phyloP scores from a whole-genome alignment of 92 coral and sea anemone species.

The Meandrina meandrites region DNA sequence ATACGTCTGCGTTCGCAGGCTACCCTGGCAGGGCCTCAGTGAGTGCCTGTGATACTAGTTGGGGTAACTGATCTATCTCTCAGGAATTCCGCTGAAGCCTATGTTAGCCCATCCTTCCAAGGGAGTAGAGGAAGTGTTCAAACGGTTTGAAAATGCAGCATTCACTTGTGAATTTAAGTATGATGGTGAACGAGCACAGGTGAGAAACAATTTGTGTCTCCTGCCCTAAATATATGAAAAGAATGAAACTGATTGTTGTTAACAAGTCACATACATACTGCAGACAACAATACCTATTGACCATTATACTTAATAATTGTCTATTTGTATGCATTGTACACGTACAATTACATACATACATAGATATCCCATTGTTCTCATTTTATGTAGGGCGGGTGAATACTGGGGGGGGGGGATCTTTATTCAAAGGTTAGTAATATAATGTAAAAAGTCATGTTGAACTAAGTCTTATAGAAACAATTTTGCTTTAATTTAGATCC shows the following conservation, averaged over 20 bases:
- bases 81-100: slow-evolving; percentile 94
- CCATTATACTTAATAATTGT: no score
- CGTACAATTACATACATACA: no score
- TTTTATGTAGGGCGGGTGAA: no score
- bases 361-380: no score
- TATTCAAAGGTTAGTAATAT: background rate
- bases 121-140: slow-evolving; percentile 91
- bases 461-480: background rate
- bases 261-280: no score
- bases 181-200: slow-evolving; percentile 99
- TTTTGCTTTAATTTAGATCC: slow-evolving; percentile 71
- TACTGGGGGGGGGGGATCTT: background rate
- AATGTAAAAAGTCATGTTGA: no score
- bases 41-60: background rate
- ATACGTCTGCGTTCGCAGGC: no score
- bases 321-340: no score
- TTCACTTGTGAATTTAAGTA: slow-evolving; percentile 98
- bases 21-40: no score
- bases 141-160: slow-evolving; percentile 93
- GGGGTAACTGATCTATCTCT: background rate
- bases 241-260: no score
- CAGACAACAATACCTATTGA: no score
- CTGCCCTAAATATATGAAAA: no score
- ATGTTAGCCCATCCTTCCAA: slow-evolving; percentile 99
- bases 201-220: slow-evolving; percentile 17